These are phyloP conservation scores for Drosophila malerkotliana DNA, from an alignment of 1,140 invertebrate genomes.

Conservation along the genomic window DNA sequence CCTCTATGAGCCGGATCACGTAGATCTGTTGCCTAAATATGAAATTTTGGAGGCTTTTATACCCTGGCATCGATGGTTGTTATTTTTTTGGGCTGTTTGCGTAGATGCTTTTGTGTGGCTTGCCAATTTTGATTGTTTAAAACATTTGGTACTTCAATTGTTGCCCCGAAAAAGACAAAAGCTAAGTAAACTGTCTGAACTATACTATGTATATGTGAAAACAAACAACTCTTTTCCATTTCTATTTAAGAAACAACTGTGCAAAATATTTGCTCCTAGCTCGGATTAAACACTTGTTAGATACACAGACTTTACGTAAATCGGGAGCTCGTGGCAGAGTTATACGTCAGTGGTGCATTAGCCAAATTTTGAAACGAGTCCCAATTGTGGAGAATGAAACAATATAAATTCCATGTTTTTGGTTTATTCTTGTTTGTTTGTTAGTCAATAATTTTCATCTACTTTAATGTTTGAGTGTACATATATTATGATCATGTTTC, in stretches of 20 bases:
- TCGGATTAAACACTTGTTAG: conserved; percentile 64
- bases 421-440: conserved; percentile 8
- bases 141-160: conserved; percentile 67
- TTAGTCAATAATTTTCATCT: too few relatives aligned
- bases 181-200: conserved; percentile 23
- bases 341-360: conserved; percentile 61
- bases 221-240: conserved; percentile 28
- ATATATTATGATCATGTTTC: too few relatives aligned
- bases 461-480: too few relatives aligned
- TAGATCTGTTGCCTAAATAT: conserved; percentile 54
- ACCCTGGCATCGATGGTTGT: conserved; percentile 25
- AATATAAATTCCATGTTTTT: conserved; percentile 5
- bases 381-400: background rate
- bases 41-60: conserved; percentile 52
- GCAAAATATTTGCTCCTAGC: conserved; percentile 69
- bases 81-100: conserved; percentile 61
- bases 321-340: conserved; percentile 32
- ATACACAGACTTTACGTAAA: conserved; percentile 63
- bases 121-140: conserved; percentile 63
- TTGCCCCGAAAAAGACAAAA: conserved; percentile 32
- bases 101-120: conserved; percentile 71
- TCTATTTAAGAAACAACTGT: conserved; percentile 55
- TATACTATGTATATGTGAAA: conserved; percentile 28
- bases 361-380: conserved; percentile 21
- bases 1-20: conserved; percentile 23